These are phyloP conservation scores for Hermodice carunculata DNA, from an alignment of 2,888 invertebrate genomes.

Conservation along the genomic window DNA sequence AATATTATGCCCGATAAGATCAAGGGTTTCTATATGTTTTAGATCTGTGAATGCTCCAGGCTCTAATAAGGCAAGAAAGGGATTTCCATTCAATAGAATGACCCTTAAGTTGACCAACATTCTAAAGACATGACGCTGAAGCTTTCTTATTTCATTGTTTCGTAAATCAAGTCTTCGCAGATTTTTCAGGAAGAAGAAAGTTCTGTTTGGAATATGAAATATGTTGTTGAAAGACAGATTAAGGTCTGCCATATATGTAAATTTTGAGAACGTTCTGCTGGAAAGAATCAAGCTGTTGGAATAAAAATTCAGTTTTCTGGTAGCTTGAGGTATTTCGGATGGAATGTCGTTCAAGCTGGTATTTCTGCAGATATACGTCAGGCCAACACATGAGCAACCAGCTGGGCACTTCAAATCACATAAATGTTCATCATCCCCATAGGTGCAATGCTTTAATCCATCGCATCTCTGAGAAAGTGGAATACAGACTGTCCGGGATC, in stretches of 20 bases:
- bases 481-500: too few species aligned
- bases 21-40: background rate
- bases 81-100: background rate
- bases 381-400: too few species aligned
- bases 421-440: too few species aligned
- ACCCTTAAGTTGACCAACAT: background rate
- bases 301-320: constrained; percentile 2
- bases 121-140: background rate
- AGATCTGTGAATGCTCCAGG: constrained; percentile 6
- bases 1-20: background rate
- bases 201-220: background rate
- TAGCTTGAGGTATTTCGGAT: background rate
- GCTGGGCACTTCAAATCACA: too few species aligned
- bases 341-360: too few species aligned
- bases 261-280: background rate
- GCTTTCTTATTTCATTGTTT: background rate
- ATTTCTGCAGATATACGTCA: too few species aligned
- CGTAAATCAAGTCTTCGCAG: constrained; percentile 7
- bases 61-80: background rate
- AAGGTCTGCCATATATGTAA: constrained; percentile 2
- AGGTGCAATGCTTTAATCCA: too few species aligned
- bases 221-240: background rate
- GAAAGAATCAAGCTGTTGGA: background rate
- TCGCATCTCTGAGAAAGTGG: too few species aligned
- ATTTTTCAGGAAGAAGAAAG: background rate